Percentiles rank a stretch among this genome's conserved stretches.
These are phyloP conservation scores for Percopsis transmontana DNA, from an alignment of 2,113 vertebrate genomes.

Conservation along the genomic window DNA sequence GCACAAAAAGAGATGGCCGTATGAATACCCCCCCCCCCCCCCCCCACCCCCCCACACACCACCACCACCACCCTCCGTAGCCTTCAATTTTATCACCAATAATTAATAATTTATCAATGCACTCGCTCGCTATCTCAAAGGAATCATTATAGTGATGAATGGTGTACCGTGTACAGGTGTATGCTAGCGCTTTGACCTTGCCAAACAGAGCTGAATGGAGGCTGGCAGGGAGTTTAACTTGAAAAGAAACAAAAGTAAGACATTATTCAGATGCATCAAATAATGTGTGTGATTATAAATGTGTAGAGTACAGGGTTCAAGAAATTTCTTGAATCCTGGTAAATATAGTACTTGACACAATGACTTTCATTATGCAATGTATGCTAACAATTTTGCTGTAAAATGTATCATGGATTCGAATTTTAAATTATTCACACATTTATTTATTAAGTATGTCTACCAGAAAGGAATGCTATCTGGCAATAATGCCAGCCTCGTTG, in stretches of 20 bases:
- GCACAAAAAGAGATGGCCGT: too few relatives aligned
- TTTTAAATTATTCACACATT: too few relatives aligned
- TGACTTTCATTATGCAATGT: too few relatives aligned
- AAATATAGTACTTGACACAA: too few relatives aligned
- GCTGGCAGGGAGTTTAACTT: constrained; percentile 24
- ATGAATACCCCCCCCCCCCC: too few relatives aligned
- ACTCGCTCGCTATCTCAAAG: constrained; percentile 77
- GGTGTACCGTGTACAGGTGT: constrained; percentile 59
- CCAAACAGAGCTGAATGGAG: constrained; percentile 18
- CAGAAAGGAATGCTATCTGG: not conserved
- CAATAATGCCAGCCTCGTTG: constrained; percentile 25
- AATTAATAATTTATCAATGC: constrained; percentile 83
- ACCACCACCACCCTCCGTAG: constrained; percentile 44
- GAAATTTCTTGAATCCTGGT: not conserved
- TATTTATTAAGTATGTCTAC: too few relatives aligned
- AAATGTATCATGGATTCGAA: too few relatives aligned
- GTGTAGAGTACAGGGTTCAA: constrained; percentile 8
- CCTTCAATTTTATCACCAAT: constrained; percentile 74
- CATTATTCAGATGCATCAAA: constrained; percentile 13
- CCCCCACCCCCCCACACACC: not conserved
- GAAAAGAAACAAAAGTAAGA: not conserved
- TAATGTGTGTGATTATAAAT: constrained; percentile 15
- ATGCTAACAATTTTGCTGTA: too few relatives aligned
- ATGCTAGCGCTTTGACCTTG: constrained; percentile 55
- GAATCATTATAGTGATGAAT: constrained; percentile 79